Evolutionary conservation across 2,888 invertebrate species (phyloP).

Genomic region (Diogma glabrata): DNA sequence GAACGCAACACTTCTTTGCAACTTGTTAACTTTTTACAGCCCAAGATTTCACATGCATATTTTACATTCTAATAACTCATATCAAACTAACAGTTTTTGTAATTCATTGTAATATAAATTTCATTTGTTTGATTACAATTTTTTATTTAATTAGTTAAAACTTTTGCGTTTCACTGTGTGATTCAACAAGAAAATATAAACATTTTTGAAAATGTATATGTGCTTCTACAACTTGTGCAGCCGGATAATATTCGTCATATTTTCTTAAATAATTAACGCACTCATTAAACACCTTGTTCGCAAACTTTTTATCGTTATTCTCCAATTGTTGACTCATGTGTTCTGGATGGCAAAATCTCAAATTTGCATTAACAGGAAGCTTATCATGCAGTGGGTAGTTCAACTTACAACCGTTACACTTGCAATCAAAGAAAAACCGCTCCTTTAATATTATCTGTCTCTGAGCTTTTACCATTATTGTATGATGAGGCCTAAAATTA

Average conservation of each 20-base stretch:
- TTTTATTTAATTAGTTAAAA: no score
- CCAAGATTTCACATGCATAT: no score
- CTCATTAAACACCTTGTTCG: slow-evolving; percentile 28
- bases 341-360: slow-evolving; percentile 29
- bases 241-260: slow-evolving; percentile 30
- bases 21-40: no score
- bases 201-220: slow-evolving; percentile 36
- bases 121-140: no score
- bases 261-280: slow-evolving; percentile 31
- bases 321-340: slow-evolving; percentile 27
- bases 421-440: slow-evolving; percentile 75
- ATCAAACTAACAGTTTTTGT: no score
- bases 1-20: no score
- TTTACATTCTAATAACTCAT: no score
- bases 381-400: slow-evolving; percentile 53
- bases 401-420: slow-evolving; percentile 59
- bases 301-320: slow-evolving; percentile 30
- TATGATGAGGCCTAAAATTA: slow-evolving; percentile 71
- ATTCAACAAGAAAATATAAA: no score
- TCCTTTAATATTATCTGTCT: slow-evolving; percentile 49
- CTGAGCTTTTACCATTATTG: slow-evolving; percentile 41
- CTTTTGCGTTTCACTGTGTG: no score
- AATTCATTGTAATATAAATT: no score
- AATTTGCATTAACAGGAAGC: slow-evolving; percentile 29
- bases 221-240: slow-evolving; percentile 30